Conservation (phyloP, 2,797 vertebrate species). For the Artibeus lituratus region DNA sequence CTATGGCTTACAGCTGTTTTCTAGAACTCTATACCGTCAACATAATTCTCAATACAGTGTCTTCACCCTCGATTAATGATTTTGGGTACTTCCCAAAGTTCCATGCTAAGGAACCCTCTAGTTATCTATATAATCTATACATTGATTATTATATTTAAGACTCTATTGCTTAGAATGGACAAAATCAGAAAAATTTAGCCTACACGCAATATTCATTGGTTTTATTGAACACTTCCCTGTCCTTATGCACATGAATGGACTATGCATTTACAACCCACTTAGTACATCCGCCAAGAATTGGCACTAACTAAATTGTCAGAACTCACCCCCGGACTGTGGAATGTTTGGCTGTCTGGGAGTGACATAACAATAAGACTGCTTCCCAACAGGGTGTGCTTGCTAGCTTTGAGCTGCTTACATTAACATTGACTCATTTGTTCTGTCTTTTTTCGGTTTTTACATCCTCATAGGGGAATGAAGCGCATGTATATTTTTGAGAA, state of each 20-base stretch:
- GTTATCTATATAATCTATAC: neutral
- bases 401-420: constrained; percentile 30
- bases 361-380: neutral
- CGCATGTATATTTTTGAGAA: neutral
- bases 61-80: neutral
- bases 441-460: neutral
- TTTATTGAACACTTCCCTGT: constrained; percentile 20
- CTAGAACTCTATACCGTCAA: neutral
- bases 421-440: constrained; percentile 6
- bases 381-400: neutral
- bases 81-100: neutral
- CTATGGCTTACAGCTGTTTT: neutral
- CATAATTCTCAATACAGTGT: neutral
- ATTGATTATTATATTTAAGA: neutral
- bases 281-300: neutral
- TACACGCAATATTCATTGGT: neutral
- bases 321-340: constrained; percentile 25
- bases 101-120: neutral
- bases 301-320: constrained; percentile 29
- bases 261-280: neutral
- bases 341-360: neutral
- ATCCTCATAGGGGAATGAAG: neutral
- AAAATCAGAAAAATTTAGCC: neutral
- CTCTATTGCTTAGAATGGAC: neutral
- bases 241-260: neutral